Conservation (phyloP, 1,140 invertebrate species). For the Pinna nobilis region DNA sequence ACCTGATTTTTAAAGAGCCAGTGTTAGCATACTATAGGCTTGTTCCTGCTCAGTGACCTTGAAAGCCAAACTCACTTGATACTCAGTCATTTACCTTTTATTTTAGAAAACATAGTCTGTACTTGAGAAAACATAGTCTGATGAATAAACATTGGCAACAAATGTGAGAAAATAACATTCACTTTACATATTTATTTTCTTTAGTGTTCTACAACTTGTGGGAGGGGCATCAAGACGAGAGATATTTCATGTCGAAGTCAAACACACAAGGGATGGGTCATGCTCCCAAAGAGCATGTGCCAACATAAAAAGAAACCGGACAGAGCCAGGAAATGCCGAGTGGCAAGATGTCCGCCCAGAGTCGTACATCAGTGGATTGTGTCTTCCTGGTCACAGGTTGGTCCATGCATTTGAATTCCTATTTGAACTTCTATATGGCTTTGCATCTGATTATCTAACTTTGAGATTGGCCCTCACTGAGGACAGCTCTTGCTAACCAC, state of each 20-base stretch:
- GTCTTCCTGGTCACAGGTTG: slow-evolving; percentile 37
- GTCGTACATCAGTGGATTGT: slow-evolving; percentile 35
- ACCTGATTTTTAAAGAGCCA: too few species aligned
- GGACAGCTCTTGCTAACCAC: too few species aligned
- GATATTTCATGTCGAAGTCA: slow-evolving; percentile 48
- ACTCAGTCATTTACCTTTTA: too few species aligned
- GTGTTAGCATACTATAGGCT: too few species aligned
- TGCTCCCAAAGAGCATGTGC: slow-evolving; percentile 49
- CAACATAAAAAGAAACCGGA: slow-evolving; percentile 16
- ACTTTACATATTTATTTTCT: not conserved
- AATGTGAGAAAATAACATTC: not conserved
- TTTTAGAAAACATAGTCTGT: too few species aligned
- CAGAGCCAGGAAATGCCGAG: slow-evolving; percentile 14
- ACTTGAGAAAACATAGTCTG: too few species aligned
- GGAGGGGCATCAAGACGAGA: slow-evolving; percentile 42
- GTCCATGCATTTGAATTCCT: not conserved
- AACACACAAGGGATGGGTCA: slow-evolving; percentile 39
- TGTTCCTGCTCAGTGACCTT: too few species aligned
- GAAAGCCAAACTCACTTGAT: too few species aligned
- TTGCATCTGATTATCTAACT: too few species aligned
- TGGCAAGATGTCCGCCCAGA: slow-evolving; percentile 16
- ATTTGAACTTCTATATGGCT: not conserved
- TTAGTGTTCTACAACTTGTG: slow-evolving; percentile 56
- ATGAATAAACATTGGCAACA: too few species aligned
- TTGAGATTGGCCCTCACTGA: too few species aligned